Conservation (phyloP, 2,797 vertebrate species). For the Myotis planiceps region DNA sequence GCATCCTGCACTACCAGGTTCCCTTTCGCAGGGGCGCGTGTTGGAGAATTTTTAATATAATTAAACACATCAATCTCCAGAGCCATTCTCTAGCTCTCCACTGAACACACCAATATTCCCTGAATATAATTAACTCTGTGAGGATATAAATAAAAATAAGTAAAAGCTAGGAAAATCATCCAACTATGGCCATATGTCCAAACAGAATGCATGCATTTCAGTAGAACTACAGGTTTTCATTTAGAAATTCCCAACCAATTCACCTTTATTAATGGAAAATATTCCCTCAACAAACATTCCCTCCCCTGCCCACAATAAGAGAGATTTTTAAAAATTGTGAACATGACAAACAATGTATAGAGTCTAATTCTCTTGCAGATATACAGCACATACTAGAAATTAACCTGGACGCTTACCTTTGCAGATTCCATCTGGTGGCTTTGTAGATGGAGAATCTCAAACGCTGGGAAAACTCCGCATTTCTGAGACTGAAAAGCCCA, state of each 20-base stretch:
- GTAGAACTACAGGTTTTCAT: neutral
- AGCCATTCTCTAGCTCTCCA: neutral
- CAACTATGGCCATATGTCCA: conserved; percentile 1
- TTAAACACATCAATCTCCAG: neutral
- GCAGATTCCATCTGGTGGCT: neutral
- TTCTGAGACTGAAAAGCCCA: neutral
- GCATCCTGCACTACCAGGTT: neutral
- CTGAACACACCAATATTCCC: neutral
- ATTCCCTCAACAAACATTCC: neutral
- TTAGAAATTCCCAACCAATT: neutral
- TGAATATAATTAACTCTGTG: neutral
- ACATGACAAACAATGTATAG: neutral
- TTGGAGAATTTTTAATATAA: conserved; percentile 45
- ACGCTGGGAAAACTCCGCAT: neutral
- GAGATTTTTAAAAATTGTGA: neutral
- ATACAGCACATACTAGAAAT: neutral
- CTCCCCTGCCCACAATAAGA: neutral
- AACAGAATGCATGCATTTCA: neutral
- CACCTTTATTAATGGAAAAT: neutral
- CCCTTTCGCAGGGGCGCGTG: neutral
- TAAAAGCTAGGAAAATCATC: neutral
- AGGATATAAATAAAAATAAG: conserved; percentile 55
- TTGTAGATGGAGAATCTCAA: neutral
- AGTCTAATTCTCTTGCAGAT: neutral
- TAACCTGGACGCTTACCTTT: neutral